phyloP scores from a whole-genome alignment of 2,113 vertebrate species.

The Istiophorus platypterus region DNA sequence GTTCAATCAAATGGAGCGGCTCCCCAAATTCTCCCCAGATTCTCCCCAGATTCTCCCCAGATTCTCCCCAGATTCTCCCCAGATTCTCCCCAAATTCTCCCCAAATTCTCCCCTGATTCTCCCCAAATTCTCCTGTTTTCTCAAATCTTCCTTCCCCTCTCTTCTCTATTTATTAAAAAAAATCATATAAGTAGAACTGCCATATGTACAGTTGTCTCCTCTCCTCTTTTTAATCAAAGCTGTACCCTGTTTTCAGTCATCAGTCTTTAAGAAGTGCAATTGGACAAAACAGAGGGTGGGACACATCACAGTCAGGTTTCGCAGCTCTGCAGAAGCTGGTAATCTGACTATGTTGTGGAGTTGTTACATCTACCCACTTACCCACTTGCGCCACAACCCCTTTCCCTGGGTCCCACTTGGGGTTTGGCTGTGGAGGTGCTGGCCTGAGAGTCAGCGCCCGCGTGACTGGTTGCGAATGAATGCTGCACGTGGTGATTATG shows the following conservation, averaged over 20 bases:
- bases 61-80: slow-evolving; percentile 1
- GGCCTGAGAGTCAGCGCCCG: slow-evolving; percentile 14
- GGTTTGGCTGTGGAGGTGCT: slow-evolving; percentile 22
- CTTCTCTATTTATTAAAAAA: background rate
- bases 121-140: background rate
- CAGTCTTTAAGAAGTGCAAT: background rate
- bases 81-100: slow-evolving; percentile 6
- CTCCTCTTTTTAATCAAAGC: background rate
- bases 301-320: slow-evolving; percentile 29
- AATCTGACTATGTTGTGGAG: slow-evolving; percentile 6
- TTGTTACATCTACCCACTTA: slow-evolving; percentile 23
- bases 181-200: background rate
- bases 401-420: slow-evolving; percentile 12
- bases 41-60: too few relatives aligned
- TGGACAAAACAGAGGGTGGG: background rate
- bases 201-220: background rate
- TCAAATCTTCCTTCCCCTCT: background rate
- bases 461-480: slow-evolving; percentile 14
- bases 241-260: background rate
- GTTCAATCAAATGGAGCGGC: slow-evolving; percentile 43
- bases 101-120: slow-evolving; percentile 2
- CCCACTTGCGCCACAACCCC: slow-evolving; percentile 3
- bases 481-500: slow-evolving; percentile 64
- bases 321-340: slow-evolving; percentile 23
- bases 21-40: background rate